Percentiles rank a stretch among this genome's conserved stretches.
These are phyloP conservation scores for Conger conger DNA, from an alignment of 2,113 vertebrate genomes.

Conservation along the genomic window DNA sequence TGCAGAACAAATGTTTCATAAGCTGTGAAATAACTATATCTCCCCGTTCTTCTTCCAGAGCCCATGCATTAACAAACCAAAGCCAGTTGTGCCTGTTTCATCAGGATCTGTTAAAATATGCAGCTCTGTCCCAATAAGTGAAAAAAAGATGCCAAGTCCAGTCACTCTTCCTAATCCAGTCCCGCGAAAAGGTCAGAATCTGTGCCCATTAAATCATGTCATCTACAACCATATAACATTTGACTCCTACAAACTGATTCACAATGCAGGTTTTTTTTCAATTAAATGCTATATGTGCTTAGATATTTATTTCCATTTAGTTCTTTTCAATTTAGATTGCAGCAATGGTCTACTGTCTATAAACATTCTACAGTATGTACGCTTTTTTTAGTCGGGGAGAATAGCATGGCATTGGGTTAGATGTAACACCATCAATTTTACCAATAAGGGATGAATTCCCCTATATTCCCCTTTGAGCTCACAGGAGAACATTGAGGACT, in stretches of 20 bases:
- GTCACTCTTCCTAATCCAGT: not conserved
- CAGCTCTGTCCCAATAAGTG: not conserved
- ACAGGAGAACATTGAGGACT: too few species aligned
- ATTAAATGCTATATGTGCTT: not conserved
- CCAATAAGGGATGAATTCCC: too few species aligned
- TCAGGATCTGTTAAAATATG: not conserved
- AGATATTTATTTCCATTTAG: not conserved
- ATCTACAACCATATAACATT: not conserved
- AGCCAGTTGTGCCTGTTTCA: not conserved
- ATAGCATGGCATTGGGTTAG: too few species aligned
- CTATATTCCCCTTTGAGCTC: too few species aligned
- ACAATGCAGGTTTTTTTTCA: not conserved
- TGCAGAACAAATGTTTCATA: too few species aligned
- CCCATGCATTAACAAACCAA: not conserved
- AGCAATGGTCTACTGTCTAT: too few species aligned
- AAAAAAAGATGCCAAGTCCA: not conserved
- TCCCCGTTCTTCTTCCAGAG: constrained; percentile 2
- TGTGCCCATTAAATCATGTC: not conserved
- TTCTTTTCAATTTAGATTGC: not conserved
- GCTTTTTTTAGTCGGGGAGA: too few species aligned
- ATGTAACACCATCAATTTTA: too few species aligned
- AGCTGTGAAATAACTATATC: too few species aligned
- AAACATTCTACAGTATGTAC: too few species aligned
- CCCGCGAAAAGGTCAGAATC: not conserved
- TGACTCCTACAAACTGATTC: not conserved